Conservation (phyloP, 2,797 vertebrate species). For the Clangula hyemalis region DNA sequence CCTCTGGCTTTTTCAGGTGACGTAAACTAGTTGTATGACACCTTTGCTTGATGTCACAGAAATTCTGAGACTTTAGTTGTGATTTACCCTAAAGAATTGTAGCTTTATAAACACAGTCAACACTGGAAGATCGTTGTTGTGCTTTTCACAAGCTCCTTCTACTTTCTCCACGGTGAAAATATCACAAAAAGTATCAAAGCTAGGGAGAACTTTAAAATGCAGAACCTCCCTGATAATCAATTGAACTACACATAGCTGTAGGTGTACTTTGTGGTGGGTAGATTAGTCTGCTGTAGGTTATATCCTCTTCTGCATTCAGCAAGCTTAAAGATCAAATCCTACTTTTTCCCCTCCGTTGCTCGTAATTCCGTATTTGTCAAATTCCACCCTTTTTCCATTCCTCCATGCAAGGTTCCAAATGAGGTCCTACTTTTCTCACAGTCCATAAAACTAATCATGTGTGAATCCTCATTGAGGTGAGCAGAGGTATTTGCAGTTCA, state of each 20-base stretch:
- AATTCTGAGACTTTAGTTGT: background rate
- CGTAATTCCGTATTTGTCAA: background rate
- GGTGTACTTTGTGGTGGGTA: background rate
- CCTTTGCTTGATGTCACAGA: background rate
- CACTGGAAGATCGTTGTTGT: background rate
- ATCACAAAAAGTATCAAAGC: background rate
- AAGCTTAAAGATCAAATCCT: background rate
- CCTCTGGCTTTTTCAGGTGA: background rate
- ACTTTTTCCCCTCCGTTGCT: background rate
- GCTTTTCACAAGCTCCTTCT: background rate
- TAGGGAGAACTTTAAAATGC: background rate
- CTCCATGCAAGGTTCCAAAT: background rate
- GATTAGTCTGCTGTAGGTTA: background rate
- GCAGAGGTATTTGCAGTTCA: background rate
- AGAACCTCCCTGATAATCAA: background rate
- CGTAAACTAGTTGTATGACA: background rate
- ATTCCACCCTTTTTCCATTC: background rate
- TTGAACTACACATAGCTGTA: background rate
- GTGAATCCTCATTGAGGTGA: slow-evolving; percentile 21
- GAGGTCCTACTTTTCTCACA: slow-evolving; percentile 31
- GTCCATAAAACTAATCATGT: background rate
- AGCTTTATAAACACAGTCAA: background rate
- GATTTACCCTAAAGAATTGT: background rate
- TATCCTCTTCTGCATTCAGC: background rate
- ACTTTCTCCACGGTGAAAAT: background rate